These are phyloP conservation scores for Paramormyrops kingsleyae DNA, from an alignment of 2,113 vertebrate genomes.

Conservation along the genomic window DNA sequence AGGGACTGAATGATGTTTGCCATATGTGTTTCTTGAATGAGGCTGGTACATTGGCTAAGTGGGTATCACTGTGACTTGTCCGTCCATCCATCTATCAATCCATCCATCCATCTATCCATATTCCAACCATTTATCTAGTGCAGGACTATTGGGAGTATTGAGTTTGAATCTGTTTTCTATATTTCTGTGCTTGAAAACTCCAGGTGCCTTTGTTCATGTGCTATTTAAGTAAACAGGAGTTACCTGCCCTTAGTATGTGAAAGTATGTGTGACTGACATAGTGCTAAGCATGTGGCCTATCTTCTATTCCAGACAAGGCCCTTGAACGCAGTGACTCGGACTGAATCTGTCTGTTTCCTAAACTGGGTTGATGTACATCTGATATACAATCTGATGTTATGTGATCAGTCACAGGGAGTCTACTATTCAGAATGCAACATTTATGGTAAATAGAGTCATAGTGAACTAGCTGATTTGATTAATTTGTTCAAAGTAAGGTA, in stretches of 20 bases:
- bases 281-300: background rate
- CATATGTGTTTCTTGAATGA: background rate
- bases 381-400: background rate
- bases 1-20: background rate
- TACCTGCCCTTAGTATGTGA: background rate
- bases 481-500: background rate
- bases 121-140: background rate
- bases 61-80: background rate
- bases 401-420: background rate
- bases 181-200: background rate
- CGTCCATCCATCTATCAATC: background rate
- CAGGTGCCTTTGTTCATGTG: background rate
- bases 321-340: background rate
- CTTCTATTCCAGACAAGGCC: background rate
- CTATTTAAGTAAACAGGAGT: background rate
- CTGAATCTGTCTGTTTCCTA: background rate
- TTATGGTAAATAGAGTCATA: background rate
- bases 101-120: background rate
- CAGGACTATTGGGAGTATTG: background rate
- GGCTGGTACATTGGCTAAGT: background rate
- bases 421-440: background rate
- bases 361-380: background rate
- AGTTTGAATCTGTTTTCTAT: background rate
- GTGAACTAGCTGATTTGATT: background rate
- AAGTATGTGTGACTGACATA: background rate